Percentiles rank a stretch among this genome's conserved stretches.
Conservation (phyloP, 2,113 vertebrate genomes). For the Proterorhinus semilunaris region DNA sequence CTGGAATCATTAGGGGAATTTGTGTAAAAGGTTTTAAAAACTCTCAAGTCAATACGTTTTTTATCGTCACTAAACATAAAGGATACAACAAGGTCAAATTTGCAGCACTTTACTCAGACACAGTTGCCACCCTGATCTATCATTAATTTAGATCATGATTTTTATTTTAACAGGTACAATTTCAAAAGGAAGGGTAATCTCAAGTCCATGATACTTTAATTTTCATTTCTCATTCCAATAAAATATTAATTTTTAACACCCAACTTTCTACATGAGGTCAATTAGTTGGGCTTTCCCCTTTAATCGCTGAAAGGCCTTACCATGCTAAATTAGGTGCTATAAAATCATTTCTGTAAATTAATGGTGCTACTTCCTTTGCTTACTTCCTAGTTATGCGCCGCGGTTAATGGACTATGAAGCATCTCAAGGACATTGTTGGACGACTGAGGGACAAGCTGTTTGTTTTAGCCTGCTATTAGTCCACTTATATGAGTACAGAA, state of each 20-base stretch:
- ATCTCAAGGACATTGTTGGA: conserved; percentile 5
- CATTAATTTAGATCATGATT: too few species aligned
- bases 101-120: background rate
- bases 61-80: background rate
- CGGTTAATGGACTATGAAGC: conserved; percentile 4
- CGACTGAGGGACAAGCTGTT: background rate
- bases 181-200: background rate
- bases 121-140: too few species aligned
- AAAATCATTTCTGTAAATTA: conserved; percentile 7
- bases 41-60: background rate
- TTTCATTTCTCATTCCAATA: background rate
- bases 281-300: conserved; percentile 5
- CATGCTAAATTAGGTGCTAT: conserved; percentile 6
- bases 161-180: too few species aligned
- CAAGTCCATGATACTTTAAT: background rate
- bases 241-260: background rate
- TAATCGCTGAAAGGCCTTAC: background rate
- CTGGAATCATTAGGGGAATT: background rate
- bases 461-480: background rate
- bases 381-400: conserved; percentile 4
- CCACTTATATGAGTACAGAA: background rate
- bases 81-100: background rate
- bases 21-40: conserved; percentile 3
- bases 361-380: conserved; percentile 5
- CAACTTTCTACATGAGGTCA: background rate